Evolutionary conservation across 2,888 invertebrate species (phyloP).

Genomic region (Drosophila vallismaia): DNA sequence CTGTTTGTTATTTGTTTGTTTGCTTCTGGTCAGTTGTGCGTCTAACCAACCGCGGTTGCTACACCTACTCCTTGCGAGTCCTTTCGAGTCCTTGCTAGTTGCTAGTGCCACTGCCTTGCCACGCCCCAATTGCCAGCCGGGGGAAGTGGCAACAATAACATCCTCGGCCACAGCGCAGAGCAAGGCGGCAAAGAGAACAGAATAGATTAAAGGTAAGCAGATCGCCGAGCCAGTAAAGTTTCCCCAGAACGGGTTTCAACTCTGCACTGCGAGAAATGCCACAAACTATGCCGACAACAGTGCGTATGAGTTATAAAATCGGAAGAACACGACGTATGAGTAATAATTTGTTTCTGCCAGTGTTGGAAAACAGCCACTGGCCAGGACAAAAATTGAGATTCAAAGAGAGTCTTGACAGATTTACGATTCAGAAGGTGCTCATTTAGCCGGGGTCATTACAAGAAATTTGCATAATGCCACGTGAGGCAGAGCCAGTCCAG

Average conservation of each 20-base stretch:
- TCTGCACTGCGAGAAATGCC: neutral
- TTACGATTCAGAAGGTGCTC: conserved; percentile 38
- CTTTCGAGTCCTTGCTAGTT: too few species aligned
- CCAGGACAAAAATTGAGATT: neutral
- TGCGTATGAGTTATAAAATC: neutral
- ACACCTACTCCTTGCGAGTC: conserved; percentile 5
- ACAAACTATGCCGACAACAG: neutral
- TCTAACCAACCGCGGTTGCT: conserved; percentile 1
- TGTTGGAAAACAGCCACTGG: neutral
- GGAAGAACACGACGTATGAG: neutral
- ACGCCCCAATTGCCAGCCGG: conserved; percentile 4
- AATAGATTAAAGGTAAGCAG: conserved; percentile 18
- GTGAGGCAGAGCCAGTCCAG: neutral
- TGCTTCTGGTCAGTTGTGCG: conserved; percentile 46
- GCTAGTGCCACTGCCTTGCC: neutral
- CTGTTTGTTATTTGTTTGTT: conserved; percentile 51
- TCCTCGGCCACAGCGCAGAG: conserved; percentile 14
- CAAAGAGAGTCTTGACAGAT: conserved; percentile 23
- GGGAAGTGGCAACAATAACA: conserved; percentile 53
- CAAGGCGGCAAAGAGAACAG: neutral
- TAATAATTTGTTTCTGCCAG: neutral
- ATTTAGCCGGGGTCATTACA: conserved; percentile 28
- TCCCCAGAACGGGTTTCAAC: neutral
- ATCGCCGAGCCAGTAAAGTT: conserved; percentile 1
- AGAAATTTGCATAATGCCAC: conserved; percentile 28